phyloP scores from a whole-genome alignment of 2,888 invertebrate species.

The Polydrusus cervinus region DNA sequence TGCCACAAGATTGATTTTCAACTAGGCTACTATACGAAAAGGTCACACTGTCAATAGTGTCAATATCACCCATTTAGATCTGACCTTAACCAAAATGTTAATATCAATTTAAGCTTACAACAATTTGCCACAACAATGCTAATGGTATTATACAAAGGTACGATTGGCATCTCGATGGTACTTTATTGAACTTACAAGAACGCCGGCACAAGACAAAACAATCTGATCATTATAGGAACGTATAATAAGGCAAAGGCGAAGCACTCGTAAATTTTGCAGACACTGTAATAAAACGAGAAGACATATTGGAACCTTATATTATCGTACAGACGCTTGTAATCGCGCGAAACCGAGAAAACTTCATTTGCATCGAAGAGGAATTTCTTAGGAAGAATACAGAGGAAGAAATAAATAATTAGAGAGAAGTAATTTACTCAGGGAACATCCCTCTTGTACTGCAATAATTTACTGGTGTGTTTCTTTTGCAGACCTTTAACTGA shows the following conservation, averaged over 20 bases:
- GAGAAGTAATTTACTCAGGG: too few species aligned
- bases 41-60: constrained; percentile 1
- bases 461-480: too few species aligned
- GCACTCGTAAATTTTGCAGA: constrained; percentile 48
- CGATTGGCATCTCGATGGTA: constrained; percentile 36
- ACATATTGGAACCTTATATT: constrained; percentile 54
- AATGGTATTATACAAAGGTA: constrained; percentile 10
- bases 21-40: background rate
- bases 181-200: constrained; percentile 43
- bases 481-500: too few species aligned
- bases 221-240: constrained; percentile 44
- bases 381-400: constrained; percentile 18
- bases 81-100: constrained; percentile 8
- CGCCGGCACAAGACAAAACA: constrained; percentile 40
- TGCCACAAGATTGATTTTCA: background rate
- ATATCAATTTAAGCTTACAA: constrained; percentile 14
- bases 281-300: constrained; percentile 51
- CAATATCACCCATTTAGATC: background rate
- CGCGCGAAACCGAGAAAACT: constrained; percentile 47
- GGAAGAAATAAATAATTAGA: constrained; percentile 28
- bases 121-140: constrained; percentile 11
- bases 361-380: constrained; percentile 44
- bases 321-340: constrained; percentile 48
- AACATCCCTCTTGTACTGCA: too few species aligned
- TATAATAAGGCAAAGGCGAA: constrained; percentile 49